Percentiles rank a stretch among this genome's conserved stretches.
phyloP scores from a whole-genome alignment of 2,888 invertebrate species.

The Augochlorella aurata region DNA sequence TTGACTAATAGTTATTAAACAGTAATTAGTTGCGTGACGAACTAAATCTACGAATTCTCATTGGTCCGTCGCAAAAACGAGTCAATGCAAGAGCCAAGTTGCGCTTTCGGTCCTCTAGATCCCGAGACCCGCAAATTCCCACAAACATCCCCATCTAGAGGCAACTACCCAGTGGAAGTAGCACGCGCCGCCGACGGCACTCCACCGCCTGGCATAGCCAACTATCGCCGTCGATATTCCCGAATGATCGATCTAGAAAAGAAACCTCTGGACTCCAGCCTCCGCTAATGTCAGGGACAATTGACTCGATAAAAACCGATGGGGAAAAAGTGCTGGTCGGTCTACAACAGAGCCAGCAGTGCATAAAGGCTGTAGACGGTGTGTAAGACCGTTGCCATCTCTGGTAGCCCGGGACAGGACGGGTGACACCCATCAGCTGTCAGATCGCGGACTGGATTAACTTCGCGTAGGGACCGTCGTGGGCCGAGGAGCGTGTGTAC shows the following conservation, averaged over 20 bases:
- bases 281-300: background rate
- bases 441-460: conserved; percentile 63
- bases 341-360: too few relatives aligned
- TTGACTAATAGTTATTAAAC: too few relatives aligned
- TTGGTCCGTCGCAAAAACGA: background rate
- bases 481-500: background rate
- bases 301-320: background rate
- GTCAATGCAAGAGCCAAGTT: background rate
- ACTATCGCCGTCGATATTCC: background rate
- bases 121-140: background rate
- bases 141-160: background rate
- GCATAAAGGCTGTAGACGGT: background rate
- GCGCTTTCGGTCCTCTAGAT: background rate
- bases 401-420: conserved; percentile 3
- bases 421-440: conserved; percentile 74
- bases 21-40: too few relatives aligned
- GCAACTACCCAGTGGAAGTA: background rate
- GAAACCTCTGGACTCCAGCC: background rate
- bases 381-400: background rate
- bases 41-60: too few relatives aligned
- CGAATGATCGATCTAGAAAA: background rate
- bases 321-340: too few relatives aligned
- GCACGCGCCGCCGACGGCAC: background rate
- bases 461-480: conserved; percentile 25
- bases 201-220: background rate